Evolutionary conservation across 2,797 vertebrate species (phyloP), one percentile per base, ranked within the genome.

Genomic region (Propithecus perrieri): DNA sequence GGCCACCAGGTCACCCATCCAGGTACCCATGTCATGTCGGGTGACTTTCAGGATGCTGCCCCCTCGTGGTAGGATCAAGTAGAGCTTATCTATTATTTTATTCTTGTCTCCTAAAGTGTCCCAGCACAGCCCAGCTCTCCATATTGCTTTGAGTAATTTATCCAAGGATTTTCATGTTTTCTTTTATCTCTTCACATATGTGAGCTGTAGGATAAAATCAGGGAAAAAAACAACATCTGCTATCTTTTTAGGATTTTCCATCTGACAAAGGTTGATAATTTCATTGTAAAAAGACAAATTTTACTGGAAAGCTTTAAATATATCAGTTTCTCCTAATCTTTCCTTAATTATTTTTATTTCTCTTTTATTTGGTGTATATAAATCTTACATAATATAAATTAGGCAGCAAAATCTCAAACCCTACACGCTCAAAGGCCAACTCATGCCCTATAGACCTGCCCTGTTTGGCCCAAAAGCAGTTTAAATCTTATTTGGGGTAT

Each of bases 391-490:
- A 50, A 57, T 18, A n/a, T 38, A 57, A 92, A 84, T 26, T 10
- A 63, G 50, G 48, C 33, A 59, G 17, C 15, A 63, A 38, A 30
- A 17, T 65, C 24, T 85, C 20, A 14, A 50, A 53, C n/a, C 3
- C 22, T 1, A 24, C 75, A 59, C 41, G 2, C 4, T n/a, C 2
- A 1, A 15, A 61, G 55, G 28, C 18, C 79, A 41, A 0, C 6
- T 46, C 13, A 0, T 1, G 26, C 46, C n/a, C 7, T 7, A 0
- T 0, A 30, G 48, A 15, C 1, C 4, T 3, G 24, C 43, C 30
- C 11, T 17, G 0, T 14, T 33, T 48, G 81, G 57, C 43, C 14
- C 11, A 8, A 35, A 30, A 28, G 18, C 14, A 65, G 26, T 50
- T 84, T 33, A 15, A 30, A 12, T 41, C 7, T 55, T 43, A 4